phyloP scores from a whole-genome alignment of 1,140 invertebrate genomes.

The Drosophila triauraria region DNA sequence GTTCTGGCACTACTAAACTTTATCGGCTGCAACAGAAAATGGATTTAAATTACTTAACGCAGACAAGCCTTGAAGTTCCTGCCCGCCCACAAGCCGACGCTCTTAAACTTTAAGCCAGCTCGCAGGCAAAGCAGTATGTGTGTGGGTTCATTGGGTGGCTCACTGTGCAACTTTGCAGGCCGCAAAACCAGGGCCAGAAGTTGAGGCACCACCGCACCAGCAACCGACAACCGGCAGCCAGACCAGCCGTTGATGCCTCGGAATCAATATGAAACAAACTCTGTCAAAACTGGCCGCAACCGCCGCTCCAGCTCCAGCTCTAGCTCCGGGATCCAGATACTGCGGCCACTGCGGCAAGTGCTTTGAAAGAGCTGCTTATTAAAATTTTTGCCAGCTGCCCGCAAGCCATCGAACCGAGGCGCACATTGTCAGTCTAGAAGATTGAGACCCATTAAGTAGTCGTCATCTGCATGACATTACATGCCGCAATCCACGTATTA shows the following conservation, averaged over 20 bases:
- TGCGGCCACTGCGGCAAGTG: constrained; percentile 66
- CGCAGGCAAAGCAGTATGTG: constrained; percentile 3
- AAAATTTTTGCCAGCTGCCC: constrained; percentile 69
- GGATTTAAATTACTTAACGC: constrained; percentile 73
- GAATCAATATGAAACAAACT: constrained; percentile 74
- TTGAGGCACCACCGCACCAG: constrained; percentile 45
- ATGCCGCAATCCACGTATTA: constrained; percentile 79
- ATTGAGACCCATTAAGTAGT: constrained; percentile 69
- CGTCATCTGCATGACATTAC: constrained; percentile 81
- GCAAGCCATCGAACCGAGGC: constrained; percentile 15
- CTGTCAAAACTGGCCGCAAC: constrained; percentile 58
- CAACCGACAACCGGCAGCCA: neutral
- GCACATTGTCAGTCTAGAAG: constrained; percentile 15
- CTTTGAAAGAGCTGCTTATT: constrained; percentile 78
- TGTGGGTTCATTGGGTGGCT: constrained; percentile 4
- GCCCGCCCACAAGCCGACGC: constrained; percentile 22
- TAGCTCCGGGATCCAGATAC: constrained; percentile 5
- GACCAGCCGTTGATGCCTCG: constrained; percentile 19
- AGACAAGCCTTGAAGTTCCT: constrained; percentile 27
- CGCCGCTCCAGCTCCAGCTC: constrained; percentile 1
- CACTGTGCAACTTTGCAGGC: constrained; percentile 50
- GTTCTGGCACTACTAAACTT: constrained; percentile 77
- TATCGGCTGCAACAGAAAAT: constrained; percentile 58
- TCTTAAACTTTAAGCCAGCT: constrained; percentile 37
- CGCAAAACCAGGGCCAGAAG: constrained; percentile 64